A percentile compares a stretch with the other conserved stretches of the same genome.
These are phyloP conservation scores for Paraplagusia blochii DNA, from an alignment of 2,113 vertebrate species.

Conservation along the genomic window DNA sequence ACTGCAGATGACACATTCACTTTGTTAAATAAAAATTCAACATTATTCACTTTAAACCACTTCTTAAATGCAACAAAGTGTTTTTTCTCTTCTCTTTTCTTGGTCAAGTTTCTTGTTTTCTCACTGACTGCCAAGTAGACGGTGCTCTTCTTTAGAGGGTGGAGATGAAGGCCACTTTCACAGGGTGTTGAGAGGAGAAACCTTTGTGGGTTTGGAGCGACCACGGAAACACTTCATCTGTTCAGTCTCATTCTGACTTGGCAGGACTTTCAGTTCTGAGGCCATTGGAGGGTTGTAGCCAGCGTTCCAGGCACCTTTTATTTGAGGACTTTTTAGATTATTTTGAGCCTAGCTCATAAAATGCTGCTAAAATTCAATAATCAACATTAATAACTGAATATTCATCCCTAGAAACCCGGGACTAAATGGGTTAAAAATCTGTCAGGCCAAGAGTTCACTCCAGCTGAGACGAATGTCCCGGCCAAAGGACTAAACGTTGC, in stretches of 20 bases:
- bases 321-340: too few relatives aligned
- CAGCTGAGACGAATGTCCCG: too few relatives aligned
- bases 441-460: too few relatives aligned
- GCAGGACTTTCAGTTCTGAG: conserved; percentile 29
- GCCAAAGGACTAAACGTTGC: too few relatives aligned
- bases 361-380: too few relatives aligned
- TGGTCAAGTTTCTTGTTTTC: conserved; percentile 23
- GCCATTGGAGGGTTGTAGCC: conserved; percentile 3
- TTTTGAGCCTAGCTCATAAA: too few relatives aligned
- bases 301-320: conserved; percentile 18
- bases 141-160: conserved; percentile 14
- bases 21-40: conserved; percentile 42
- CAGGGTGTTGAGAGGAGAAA: conserved; percentile 2
- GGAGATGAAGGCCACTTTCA: conserved; percentile 26
- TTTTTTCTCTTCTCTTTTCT: conserved; percentile 32
- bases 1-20: conserved; percentile 21
- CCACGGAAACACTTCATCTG: conserved; percentile 28
- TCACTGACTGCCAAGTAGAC: conserved; percentile 32
- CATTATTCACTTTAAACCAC: conserved; percentile 28
- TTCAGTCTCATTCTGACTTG: conserved; percentile 13
- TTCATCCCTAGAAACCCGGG: too few relatives aligned
- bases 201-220: conserved; percentile 21
- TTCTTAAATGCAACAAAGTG: conserved; percentile 43
- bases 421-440: too few relatives aligned
- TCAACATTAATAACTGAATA: too few relatives aligned